Evolutionary conservation across 2,113 vertebrate genomes (phyloP).

Genomic region (Grammomys surdaster): DNA sequence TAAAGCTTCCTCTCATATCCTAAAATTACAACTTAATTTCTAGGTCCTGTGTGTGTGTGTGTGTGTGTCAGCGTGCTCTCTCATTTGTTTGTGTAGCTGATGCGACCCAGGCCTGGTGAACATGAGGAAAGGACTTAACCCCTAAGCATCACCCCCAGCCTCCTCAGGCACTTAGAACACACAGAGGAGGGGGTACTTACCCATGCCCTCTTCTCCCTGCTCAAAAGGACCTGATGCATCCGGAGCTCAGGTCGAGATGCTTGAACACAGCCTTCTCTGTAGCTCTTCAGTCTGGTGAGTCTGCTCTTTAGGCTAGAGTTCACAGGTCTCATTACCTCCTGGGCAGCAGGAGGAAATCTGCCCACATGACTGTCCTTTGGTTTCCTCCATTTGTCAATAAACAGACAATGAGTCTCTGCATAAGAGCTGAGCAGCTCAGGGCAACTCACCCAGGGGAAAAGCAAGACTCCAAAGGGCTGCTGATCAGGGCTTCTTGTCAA

Average conservation of each 20-base stretch:
- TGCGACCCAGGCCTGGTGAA: neutral
- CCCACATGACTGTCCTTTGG: neutral
- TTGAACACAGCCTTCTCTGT: neutral
- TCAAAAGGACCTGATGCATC: constrained; percentile 18
- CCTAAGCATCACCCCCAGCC: neutral
- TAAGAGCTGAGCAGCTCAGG: neutral
- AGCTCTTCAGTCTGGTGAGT: constrained; percentile 21
- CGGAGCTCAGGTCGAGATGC: neutral
- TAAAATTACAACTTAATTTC: constrained; percentile 56
- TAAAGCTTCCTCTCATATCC: constrained; percentile 57
- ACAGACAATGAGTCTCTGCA: constrained; percentile 60
- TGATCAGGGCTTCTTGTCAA: neutral
- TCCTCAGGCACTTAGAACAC: neutral
- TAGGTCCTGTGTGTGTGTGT: neutral
- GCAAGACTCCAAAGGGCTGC: neutral
- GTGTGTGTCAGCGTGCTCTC: neutral
- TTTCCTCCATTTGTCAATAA: constrained; percentile 54
- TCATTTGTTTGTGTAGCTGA: too few species aligned
- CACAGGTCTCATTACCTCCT: neutral
- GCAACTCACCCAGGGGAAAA: neutral
- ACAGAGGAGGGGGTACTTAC: neutral
- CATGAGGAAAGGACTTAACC: neutral
- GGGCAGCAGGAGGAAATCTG: constrained; percentile 27
- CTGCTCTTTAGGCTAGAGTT: neutral
- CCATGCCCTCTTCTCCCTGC: neutral